Percentiles rank a stretch among this genome's conserved stretches.
These are phyloP conservation scores for Harpagifer antarcticus DNA, from an alignment of 2,797 vertebrate species.

Conservation along the genomic window DNA sequence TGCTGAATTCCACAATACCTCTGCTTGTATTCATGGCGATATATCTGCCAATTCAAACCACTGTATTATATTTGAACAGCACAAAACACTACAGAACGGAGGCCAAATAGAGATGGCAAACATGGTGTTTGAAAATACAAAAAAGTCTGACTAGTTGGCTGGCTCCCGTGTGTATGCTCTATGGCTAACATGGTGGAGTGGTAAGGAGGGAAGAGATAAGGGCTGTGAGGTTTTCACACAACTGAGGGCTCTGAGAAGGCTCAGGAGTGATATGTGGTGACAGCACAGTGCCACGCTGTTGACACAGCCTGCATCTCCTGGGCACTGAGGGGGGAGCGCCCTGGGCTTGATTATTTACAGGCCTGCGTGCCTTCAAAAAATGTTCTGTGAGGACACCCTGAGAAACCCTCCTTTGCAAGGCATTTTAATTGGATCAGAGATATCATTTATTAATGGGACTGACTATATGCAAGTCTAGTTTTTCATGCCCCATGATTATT, in stretches of 20 bases:
- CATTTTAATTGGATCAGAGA: slow-evolving; percentile 83
- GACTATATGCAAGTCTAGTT: slow-evolving; percentile 76
- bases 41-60: slow-evolving; percentile 26
- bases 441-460: slow-evolving; percentile 86
- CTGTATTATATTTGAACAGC: slow-evolving; percentile 27
- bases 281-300: slow-evolving; percentile 84
- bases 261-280: slow-evolving; percentile 86
- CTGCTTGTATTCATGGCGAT: slow-evolving; percentile 13
- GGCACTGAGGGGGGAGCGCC: slow-evolving; percentile 81
- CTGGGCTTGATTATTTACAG: slow-evolving; percentile 85
- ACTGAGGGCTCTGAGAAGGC: slow-evolving; percentile 77
- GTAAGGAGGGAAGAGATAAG: slow-evolving; percentile 74
- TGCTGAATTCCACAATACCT: slow-evolving; percentile 20
- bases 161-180: slow-evolving; percentile 61
- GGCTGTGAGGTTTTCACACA: slow-evolving; percentile 77
- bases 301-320: slow-evolving; percentile 84
- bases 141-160: slow-evolving; percentile 49
- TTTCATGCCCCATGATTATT: slow-evolving; percentile 80
- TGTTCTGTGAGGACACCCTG: slow-evolving; percentile 73
- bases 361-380: slow-evolving; percentile 73
- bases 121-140: slow-evolving; percentile 30
- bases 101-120: slow-evolving; percentile 47
- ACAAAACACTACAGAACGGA: slow-evolving; percentile 26
- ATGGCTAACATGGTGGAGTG: slow-evolving; percentile 64
- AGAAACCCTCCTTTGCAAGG: slow-evolving; percentile 76